Evolutionary conservation across 2,888 invertebrate genomes (phyloP).

Genomic region (Luffia ferchaultella): DNA sequence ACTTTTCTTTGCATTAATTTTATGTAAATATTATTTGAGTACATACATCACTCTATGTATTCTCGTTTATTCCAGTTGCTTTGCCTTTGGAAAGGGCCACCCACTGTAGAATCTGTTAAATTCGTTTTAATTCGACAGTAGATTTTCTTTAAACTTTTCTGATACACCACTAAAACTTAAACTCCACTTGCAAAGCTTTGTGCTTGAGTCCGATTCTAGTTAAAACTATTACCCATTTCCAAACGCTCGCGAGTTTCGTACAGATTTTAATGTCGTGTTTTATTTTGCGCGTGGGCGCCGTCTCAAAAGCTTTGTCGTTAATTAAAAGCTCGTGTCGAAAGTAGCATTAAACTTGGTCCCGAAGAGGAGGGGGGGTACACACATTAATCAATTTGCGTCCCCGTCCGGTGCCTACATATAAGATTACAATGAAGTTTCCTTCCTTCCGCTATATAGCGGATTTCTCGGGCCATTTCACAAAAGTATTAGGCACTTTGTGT

Average conservation of each 20-base stretch:
- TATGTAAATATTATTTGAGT: too few relatives aligned
- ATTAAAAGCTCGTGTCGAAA: not conserved
- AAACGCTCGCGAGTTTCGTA: not conserved
- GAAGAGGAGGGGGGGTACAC: not conserved
- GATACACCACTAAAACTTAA: not conserved
- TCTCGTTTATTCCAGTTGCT: too few relatives aligned
- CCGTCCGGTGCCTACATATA: not conserved
- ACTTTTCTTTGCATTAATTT: too few relatives aligned
- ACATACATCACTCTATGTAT: too few relatives aligned
- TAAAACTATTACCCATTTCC: not conserved
- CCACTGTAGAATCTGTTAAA: too few relatives aligned
- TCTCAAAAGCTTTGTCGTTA: not conserved
- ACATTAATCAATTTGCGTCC: not conserved
- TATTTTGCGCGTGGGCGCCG: not conserved
- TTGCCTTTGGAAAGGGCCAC: too few relatives aligned
- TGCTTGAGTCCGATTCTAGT: not conserved
- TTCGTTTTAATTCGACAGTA: too few relatives aligned
- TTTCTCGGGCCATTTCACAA: too few relatives aligned
- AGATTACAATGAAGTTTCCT: not conserved
- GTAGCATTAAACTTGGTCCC: not conserved
- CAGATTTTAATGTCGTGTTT: not conserved
- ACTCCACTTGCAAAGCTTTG: not conserved
- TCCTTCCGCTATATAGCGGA: too few relatives aligned
- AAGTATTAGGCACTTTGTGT: too few relatives aligned
- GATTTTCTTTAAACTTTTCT: too few relatives aligned